Evolutionary conservation across 2,888 invertebrate genomes (phyloP).

Genomic region (Xanthorhoe spadicearia): DNA sequence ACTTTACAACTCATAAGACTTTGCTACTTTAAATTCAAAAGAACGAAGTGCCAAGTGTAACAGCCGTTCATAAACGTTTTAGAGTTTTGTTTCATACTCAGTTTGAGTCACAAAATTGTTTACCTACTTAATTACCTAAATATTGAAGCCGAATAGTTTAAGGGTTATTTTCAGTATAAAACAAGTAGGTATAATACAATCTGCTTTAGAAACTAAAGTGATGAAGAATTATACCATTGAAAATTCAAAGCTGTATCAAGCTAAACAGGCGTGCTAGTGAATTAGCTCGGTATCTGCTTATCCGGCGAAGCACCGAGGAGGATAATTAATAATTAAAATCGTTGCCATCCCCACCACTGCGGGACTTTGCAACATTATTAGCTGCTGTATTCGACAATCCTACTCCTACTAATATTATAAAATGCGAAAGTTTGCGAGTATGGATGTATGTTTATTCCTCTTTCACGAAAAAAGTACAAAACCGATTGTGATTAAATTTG

Average conservation of each 20-base stretch:
- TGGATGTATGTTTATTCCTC: no score
- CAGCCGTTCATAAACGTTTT: conserved; percentile 2
- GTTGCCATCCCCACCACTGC: conserved; percentile 58
- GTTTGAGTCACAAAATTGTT: no score
- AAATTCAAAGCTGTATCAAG: conserved; percentile 33
- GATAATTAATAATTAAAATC: conserved; percentile 81
- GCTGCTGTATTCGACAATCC: conserved; percentile 6
- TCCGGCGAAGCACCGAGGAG: conserved; percentile 55
- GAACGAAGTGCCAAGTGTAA: conserved; percentile 5
- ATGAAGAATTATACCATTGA: conserved; percentile 26
- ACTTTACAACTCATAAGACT: not conserved
- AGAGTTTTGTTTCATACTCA: not conserved
- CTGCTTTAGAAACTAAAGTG: not conserved
- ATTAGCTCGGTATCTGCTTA: conserved; percentile 69
- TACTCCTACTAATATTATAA: no score
- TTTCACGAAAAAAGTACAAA: no score
- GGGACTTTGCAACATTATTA: not conserved
- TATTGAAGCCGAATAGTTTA: no score
- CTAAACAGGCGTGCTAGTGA: conserved; percentile 47
- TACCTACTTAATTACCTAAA: no score
- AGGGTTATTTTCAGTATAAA: no score
- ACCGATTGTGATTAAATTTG: no score
- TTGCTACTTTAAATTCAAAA: conserved; percentile 2
- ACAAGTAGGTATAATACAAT: not conserved
- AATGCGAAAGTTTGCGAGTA: no score